Base-by-base conservation (phyloP, 2,113 vertebrate species). In the Cyprinodon tularosa region DNA sequence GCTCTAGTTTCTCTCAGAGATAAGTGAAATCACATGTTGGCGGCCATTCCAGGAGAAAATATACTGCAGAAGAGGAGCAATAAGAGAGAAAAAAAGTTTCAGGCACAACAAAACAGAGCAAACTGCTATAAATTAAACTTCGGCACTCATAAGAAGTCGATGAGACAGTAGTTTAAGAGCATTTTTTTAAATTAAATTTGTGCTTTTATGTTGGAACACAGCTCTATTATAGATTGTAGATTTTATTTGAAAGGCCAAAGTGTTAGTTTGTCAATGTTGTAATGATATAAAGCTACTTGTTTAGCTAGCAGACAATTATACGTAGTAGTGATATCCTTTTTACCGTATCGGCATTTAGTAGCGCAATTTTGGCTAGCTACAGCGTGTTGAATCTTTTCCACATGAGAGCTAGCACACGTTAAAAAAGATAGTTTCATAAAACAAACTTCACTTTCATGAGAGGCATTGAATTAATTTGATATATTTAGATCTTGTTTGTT, bases 1-100 rank as follows among this genome's bases (percentile, higher is more conserved):
- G 42, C 88, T 91, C 82, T 89, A 82, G 86, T 91, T 93, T 83
- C 84, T 80, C 84, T 84, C 82, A 48, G 72, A 91, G 90, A 87
- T 91, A 93, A 92, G 92, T 93, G 90, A 92, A 93, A 92, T 94
- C 91, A 92, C 89, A 92, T 93, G 92, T 90, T 90, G 90, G 91
- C 86, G 50, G 75, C 60, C 6, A 73, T 68, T 84, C 61, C 14
- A 10, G 74, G 76, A 72, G 48, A 76, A 84, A 80, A 64, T 66
- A 78, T 15, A 12, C 62, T 68, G 74, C 7, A 66, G 68, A n/a
- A 81, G 74, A 63, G 69, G 47, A 74, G 42, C n/a, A 73, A 48
- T 37, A 50, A 59, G 4, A 74, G 71, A 62, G 66, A 42, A 72
- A 76, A 62, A 22, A 63, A 75, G 71, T 67, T 78, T 81, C 37